Base-by-base conservation (phyloP, 64 coral and sea anemone species). In the Dendrophyllia cribrosa region DNA sequence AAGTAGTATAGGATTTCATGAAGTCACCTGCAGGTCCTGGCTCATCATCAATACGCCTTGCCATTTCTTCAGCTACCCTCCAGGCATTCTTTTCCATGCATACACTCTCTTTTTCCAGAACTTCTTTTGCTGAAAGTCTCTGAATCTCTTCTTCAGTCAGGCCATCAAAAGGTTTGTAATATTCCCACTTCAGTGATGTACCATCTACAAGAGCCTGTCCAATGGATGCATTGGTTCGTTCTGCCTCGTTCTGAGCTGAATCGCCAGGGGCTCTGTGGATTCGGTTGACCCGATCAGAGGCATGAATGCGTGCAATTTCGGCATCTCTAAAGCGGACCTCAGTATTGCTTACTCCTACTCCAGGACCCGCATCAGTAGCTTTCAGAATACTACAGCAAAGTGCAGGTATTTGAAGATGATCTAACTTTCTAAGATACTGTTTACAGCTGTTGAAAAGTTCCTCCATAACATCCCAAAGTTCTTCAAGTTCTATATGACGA, bases 21-120 rank as follows among this genome's bases (percentile, higher is more conserved):
- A 67, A 90, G 47, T 69, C 88, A 25, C 64, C 76, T 80, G 76
- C 88, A 56, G 76, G 76, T 67, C 88, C 88, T 52, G 89, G 89
- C 66, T 91, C 89, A 74, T 91, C 89, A 82, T 91, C 89, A 91
- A 83, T 83, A 59, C 50, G 11, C 78, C 67, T 82, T 83, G 77
- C 24, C 67, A 91, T 78, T 16, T 91, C 88, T 69, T 88, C 86
- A 59, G 50, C 70, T 75, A 88, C 68, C 52, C n/a, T 88, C 70
- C 68, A 75, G 70, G 69, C 86, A 75, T 88, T 88, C 60, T 90
- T 90, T 80, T 90, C 75, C 76, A 79, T 70, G 47, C 75, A 80
- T 51, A 10, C 34, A 21, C 63, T 80, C 47, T 79, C 88, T 70
- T 70, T 90, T 77, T 60, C 77, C 63, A 23, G 75, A 80, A 73